Evolutionary conservation across 1,140 invertebrate species (phyloP), one percentile per base, ranked within the genome.

Genomic region (Drosophila micromelanica): DNA sequence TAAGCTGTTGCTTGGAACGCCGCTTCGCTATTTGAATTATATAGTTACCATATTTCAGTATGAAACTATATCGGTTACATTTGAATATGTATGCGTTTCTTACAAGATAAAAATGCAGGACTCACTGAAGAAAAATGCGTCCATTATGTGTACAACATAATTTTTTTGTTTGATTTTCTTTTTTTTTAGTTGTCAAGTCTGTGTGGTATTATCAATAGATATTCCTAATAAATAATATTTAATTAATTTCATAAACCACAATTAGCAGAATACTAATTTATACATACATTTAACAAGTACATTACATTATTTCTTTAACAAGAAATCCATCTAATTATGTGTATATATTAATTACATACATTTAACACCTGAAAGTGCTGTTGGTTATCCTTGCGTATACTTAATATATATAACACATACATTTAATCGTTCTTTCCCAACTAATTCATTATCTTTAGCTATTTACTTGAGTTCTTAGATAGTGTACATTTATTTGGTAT

Each of bases 341-440:
- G 42, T 17, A 32, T 52, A 52, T 51, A 42, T 38, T 23, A 23
- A 23, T 57, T 57, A 57, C 38, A 30, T 32, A 57, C 51, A 49
- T 20, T 59, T 46, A 68, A 68, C 64, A 68, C 45, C 46, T 68
- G 1, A 42, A 60, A 51, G 64, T 68, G 64, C 55, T 68, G 37
- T 68, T 60, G 64, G 64, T 51, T 68, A 60, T 68, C 55, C 55
- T 49, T 68, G 64, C 55, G 55, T 67, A 67, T 67, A 51, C 56
- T 61, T 54, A 61, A 54, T 38, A 51, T 51, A 51, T 51, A 55
- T 45, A 64, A 68, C 45, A 60, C 45, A 59, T 42, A 13, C 6
- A 48, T 27, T 30, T 38, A 49, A 35, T 60, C 35, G 12, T 40
- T 6, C 9, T 42, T 17, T 35, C 20, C 5, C 13, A 20, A 40